Evolutionary conservation across 2,888 invertebrate species (phyloP), one percentile per base, ranked within the genome.

Genomic region (Callinectes sapidus): DNA sequence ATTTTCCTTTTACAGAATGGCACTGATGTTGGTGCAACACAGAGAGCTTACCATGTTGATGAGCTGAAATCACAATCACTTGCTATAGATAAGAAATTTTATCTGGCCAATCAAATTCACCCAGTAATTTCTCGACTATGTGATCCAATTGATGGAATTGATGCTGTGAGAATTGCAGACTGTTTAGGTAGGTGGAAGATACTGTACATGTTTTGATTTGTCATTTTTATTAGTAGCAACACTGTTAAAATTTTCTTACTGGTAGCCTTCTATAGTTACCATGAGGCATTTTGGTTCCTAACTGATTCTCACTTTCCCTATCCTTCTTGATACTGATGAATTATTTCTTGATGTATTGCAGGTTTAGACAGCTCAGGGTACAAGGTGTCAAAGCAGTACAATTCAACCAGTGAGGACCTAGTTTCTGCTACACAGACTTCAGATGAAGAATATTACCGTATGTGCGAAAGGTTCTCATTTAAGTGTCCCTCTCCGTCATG

Each of bases 41-140:
- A 99, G 96, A 96, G 99, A 95, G 99, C 98, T 0, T 99, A 99
- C 95, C 99, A 99, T 95, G 96, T 98, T 89, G 98, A 98, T 94
- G 99, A 99, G 95, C 95, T 98, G 77, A 94, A 95, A 35, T 86
- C 94, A 35, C 91, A 88, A 55, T 39, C 81, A 55, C 93, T 95
- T 77, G 92, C 87, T 48, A 89, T 95, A 96, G 99, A 99, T 96
- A 97, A 97, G 1, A 97, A 97, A 95, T 99, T 99, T 96, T 99
- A 99, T 96, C 96, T 99, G 95, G 97, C 98, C 0, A 98, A 98
- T 95, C 99, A 99, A 96, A 97, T 99, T 86, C 99, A 99, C 96
- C 99, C 99, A 0, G 99, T 99, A 0, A 97, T 99, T 94, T 97
- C 98, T 54, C 92, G 99, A 95, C 97, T 99, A 95, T 98, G 98